Evolutionary conservation across 2,113 vertebrate species (phyloP).

Genomic region (Cyanoderma ruficeps): DNA sequence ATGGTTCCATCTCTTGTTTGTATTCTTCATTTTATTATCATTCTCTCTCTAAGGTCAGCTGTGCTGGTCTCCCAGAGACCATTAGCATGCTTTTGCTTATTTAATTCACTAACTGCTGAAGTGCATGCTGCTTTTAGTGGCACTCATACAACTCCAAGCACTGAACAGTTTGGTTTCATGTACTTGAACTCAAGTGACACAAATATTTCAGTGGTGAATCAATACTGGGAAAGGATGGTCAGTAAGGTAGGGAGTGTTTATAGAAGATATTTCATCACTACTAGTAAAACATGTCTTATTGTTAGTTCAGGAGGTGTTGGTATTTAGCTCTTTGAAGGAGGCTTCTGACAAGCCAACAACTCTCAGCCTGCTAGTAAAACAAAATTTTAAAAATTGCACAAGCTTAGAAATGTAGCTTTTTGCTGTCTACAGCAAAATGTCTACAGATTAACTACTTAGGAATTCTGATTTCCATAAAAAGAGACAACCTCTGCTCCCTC

Average conservation of each 20-base stretch:
- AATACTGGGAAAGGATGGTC: constrained; percentile 68
- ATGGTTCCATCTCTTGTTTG: constrained; percentile 60
- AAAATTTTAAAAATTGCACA: neutral
- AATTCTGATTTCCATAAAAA: constrained; percentile 27
- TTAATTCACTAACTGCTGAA: constrained; percentile 68
- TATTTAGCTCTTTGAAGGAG: constrained; percentile 76
- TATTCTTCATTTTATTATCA: constrained; percentile 71
- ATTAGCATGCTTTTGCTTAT: constrained; percentile 71
- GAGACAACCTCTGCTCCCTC: neutral
- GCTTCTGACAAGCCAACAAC: constrained; percentile 64
- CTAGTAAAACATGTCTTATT: constrained; percentile 79
- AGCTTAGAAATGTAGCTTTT: constrained; percentile 3
- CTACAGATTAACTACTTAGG: constrained; percentile 17
- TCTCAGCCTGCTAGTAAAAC: constrained; percentile 51
- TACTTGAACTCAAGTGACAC: constrained; percentile 78
- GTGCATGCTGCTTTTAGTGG: constrained; percentile 70
- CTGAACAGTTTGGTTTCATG: constrained; percentile 73
- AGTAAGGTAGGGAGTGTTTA: constrained; percentile 80
- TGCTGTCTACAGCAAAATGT: neutral
- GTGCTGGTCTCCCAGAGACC: constrained; percentile 52
- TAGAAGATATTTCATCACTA: constrained; percentile 80
- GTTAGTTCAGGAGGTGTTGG: constrained; percentile 79
- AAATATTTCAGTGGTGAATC: constrained; percentile 80
- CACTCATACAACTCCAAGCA: constrained; percentile 61
- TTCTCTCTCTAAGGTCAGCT: constrained; percentile 65